Conservation (phyloP, 2,888 invertebrate species). For the Argynnis bischoffii region DNA sequence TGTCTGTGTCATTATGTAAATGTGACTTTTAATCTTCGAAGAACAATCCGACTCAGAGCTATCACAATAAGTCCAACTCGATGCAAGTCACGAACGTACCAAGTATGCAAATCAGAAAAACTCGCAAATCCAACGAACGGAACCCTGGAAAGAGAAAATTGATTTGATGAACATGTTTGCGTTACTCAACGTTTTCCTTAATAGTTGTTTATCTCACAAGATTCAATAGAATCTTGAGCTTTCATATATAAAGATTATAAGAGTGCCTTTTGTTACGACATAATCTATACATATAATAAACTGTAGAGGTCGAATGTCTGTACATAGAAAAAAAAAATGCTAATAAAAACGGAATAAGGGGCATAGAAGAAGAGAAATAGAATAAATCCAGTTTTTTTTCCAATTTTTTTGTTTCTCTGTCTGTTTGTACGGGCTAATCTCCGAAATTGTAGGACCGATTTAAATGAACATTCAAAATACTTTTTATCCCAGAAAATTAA, state of each 20-base stretch:
- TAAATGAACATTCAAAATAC: too few species aligned
- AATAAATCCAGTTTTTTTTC: too few species aligned
- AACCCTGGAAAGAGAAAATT: conserved; percentile 60
- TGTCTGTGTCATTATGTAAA: conserved; percentile 66
- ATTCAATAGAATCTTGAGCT: conserved; percentile 43
- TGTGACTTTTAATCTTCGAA: conserved; percentile 46
- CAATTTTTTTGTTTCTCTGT: too few species aligned
- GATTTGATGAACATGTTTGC: conserved; percentile 55
- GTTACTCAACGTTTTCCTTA: conserved; percentile 46
- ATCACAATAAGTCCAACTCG: conserved; percentile 52
- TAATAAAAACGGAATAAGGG: too few species aligned
- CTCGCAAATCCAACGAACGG: conserved; percentile 59
- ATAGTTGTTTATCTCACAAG: conserved; percentile 47
- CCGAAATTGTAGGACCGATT: too few species aligned
- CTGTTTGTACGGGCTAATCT: too few species aligned
- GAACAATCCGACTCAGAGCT: conserved; percentile 46
- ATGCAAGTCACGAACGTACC: conserved; percentile 73
- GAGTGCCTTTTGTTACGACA: conserved; percentile 26
- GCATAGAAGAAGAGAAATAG: too few species aligned
- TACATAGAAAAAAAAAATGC: too few species aligned
- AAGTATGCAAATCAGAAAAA: conserved; percentile 68
- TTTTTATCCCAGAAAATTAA: too few species aligned
- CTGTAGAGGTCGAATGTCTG: too few species aligned
- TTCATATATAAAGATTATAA: conserved; percentile 42
- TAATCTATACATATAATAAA: too few species aligned